Base-by-base conservation (phyloP, 2,113 vertebrate species). In the Patagioenas fasciata region DNA sequence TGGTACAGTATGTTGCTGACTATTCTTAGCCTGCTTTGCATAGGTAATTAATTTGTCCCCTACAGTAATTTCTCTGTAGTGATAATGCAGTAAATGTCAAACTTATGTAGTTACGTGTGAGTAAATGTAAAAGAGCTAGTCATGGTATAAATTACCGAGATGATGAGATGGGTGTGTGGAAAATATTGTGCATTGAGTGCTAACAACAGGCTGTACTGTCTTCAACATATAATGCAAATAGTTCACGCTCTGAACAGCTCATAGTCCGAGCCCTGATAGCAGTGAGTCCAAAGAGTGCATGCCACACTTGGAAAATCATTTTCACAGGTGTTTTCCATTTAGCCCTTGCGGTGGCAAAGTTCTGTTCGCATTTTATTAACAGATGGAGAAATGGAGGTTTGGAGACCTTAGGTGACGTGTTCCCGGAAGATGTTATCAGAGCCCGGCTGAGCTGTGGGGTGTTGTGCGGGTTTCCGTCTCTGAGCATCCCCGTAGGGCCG, bases 21-120 rank as follows among this genome's bases (percentile, higher is more conserved):
- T 97, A 62, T 94, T 95, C 95, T 96, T 82, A 96, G 95, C 85
- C 89, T 81, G 58, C 91, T 97, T 95, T 95, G 92, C 88, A 83
- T 94, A 85, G 83, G 89, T 96, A 96, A 96, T 96, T 96, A 97
- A 95, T 88, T 97, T 95, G 89, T 96, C 93, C 92, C 92, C 87
- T 89, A 36, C 80, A 77, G 94, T 89, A 77, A 60, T 87, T 91
- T 88, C 69, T 91, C 77, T 87, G 83, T 62, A 85, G 91, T 44
- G 85, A 93, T 80, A 88, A 85, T 57, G 64, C 57, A 13, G 64
- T 75, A 82, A 95, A 85, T 87, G 74, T 80, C 80, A 73, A 34
- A 67, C 66, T 80, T 65, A 64, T 1, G 48, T 48, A 73, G 88
- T 77, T 80, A 13, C 48, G 11, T 54, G 47, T 84, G 89, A 83